phyloP scores from a whole-genome alignment of 53 echinoderm and acorn worm species.

The Hippasteria phrygiana region DNA sequence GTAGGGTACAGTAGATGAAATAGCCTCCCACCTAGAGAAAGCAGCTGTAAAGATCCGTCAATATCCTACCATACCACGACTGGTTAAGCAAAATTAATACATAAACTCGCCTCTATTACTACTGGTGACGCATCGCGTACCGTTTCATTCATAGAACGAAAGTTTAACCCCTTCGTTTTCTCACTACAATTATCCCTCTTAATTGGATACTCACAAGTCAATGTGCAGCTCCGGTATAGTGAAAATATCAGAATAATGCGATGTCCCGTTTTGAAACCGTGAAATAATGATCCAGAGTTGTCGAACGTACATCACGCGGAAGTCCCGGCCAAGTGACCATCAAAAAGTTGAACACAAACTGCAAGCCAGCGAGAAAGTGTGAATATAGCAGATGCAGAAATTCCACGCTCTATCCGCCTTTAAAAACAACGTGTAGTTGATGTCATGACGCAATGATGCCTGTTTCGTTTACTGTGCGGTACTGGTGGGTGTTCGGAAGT shows the following conservation, averaged over 20 bases:
- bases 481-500: no score
- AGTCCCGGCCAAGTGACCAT: slow-evolving; percentile 17
- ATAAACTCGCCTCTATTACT: background rate
- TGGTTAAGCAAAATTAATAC: slow-evolving; percentile 22
- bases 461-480: background rate
- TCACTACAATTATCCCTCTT: no score
- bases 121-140: background rate
- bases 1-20: no score
- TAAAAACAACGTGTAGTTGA: slow-evolving; percentile 17
- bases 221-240: background rate
- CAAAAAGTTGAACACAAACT: slow-evolving; percentile 26
- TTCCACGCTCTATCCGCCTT: slow-evolving; percentile 12
- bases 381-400: slow-evolving; percentile 3
- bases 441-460: background rate
- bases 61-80: slow-evolving; percentile 8
- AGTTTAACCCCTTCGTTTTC: no score
- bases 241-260: background rate
- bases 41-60: no score
- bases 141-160: no score
- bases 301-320: slow-evolving; percentile 37
- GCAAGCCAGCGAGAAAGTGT: no score
- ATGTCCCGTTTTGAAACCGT: background rate
- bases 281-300: slow-evolving; percentile 27
- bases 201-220: no score
- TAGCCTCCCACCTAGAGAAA: no score